Evolutionary conservation across 2,888 invertebrate species (phyloP), one percentile per base, ranked within the genome.

Genomic region (Halocaridina rubra): DNA sequence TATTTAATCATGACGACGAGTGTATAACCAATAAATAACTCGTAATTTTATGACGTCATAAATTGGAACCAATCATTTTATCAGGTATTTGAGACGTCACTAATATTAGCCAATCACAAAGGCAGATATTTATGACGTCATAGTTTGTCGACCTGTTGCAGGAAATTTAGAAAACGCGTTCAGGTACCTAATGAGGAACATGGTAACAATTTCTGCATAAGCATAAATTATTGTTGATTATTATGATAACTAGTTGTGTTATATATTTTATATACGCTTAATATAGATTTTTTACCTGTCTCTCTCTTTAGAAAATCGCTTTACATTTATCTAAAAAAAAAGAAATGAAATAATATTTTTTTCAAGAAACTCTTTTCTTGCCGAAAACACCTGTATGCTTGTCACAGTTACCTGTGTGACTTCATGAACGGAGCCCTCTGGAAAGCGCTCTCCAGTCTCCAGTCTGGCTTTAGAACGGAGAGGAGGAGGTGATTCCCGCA

Each of bases 111-210:
- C 81, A 81, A 81, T 81, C 75, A 33, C n/a, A 27, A 4, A 32
- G 1, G n/a, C 3, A 16, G 57, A 29, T 27, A 30, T 22, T 22
- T 22, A 24, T 84, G 82, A 84, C 78, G 82, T 78, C 61, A 78
- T 33, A 78, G 82, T 72, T 71, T 84, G 77, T 71, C 77, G 77
- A 84, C 72, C 78, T 78, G 59, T 53, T 27, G 71, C 39, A n/a
- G 19, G 64, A 13, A 24, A 39, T 19, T 27, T 46, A 67, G 77
- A 46, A 75, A 53, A 67, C 30, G 59, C 24, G 61, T 22, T 53
- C 53, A 53, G 8, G 53, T n/a, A 19, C 0, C 13, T 2, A 16
- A 24, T n/a, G 32, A 32, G 24, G 22, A 27, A 19, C 30, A n/a
- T 53, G 53, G 53, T 4, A 53, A 1, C 13, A 16, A 2, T 16